These are phyloP conservation scores for Nothocercus julius DNA, from an alignment of 2,113 vertebrate species.

Conservation along the genomic window DNA sequence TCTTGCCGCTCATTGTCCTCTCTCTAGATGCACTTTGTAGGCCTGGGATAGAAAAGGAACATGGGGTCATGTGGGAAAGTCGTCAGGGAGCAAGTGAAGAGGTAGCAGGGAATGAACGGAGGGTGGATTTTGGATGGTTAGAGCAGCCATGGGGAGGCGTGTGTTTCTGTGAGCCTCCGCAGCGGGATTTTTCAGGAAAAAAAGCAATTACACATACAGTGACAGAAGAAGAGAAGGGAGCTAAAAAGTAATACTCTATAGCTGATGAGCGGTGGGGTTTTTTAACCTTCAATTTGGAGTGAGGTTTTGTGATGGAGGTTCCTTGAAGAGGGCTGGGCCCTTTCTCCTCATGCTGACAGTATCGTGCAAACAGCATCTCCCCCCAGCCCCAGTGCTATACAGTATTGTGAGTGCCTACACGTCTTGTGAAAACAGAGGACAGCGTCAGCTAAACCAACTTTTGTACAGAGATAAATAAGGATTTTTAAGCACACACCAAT, in stretches of 20 bases:
- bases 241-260: not conserved
- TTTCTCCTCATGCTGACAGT: not conserved
- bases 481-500: not conserved
- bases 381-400: not conserved
- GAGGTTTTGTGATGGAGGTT: not conserved
- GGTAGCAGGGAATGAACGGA: not conserved
- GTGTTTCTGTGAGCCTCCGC: not conserved
- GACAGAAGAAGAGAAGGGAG: not conserved
- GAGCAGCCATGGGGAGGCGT: not conserved
- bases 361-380: not conserved
- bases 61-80: not conserved
- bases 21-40: not conserved
- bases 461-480: not conserved
- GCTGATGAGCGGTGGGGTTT: accelerated
- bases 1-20: not conserved
- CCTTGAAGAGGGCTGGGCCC: not conserved
- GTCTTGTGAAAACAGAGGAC: not conserved
- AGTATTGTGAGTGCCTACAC: not conserved
- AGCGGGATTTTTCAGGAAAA: not conserved
- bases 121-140: accelerated
- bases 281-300: not conserved
- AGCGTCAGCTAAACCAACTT: not conserved
- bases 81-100: not conserved
- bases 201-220: accelerated
- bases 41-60: not conserved